Evolutionary conservation across 2,888 invertebrate species (phyloP).

Genomic region (Agrilus cyanescens): DNA sequence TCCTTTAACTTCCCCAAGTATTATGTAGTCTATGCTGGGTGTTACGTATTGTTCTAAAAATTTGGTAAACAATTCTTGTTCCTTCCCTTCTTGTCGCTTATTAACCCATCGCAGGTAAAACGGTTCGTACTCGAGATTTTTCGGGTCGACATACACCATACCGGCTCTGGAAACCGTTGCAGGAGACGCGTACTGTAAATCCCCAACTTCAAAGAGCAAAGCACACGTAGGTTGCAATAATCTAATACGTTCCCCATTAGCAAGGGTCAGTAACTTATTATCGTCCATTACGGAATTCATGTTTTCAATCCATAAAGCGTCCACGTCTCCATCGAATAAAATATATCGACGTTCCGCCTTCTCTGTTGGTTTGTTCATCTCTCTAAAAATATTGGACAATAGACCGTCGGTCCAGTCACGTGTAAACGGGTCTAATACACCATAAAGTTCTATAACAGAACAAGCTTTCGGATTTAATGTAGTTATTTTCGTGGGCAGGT

Average conservation of each 20-base stretch:
- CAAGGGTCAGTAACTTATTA: conserved; percentile 77
- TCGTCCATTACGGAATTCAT: conserved; percentile 98
- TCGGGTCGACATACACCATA: conserved; percentile 90
- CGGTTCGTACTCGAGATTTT: conserved; percentile 75
- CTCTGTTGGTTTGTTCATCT: conserved; percentile 71
- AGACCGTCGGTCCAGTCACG: conserved; percentile 91
- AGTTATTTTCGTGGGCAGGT: conserved; percentile 65
- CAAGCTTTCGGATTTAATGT: conserved; percentile 84
- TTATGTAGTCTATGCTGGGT: conserved; percentile 56
- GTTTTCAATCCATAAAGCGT: conserved; percentile 92
- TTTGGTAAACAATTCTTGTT: conserved; percentile 32
- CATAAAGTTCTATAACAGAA: conserved; percentile 81
- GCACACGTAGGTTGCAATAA: conserved; percentile 71
- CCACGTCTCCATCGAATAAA: conserved; percentile 87
- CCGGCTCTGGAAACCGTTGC: conserved; percentile 88
- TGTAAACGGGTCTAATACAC: conserved; percentile 71
- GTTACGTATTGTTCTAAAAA: conserved; percentile 69
- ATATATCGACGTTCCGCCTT: conserved; percentile 70
- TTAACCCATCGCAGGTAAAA: conserved; percentile 78
- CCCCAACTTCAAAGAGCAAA: conserved; percentile 81
- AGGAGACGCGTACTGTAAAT: conserved; percentile 82
- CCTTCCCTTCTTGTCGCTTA: conserved; percentile 39
- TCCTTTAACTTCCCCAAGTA: conserved; percentile 60
- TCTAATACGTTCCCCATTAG: conserved; percentile 81
- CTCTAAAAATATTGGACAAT: conserved; percentile 81